These are phyloP conservation scores for Holcopasites calliopsidis DNA, from an alignment of 1,140 invertebrate genomes.

Conservation along the genomic window DNA sequence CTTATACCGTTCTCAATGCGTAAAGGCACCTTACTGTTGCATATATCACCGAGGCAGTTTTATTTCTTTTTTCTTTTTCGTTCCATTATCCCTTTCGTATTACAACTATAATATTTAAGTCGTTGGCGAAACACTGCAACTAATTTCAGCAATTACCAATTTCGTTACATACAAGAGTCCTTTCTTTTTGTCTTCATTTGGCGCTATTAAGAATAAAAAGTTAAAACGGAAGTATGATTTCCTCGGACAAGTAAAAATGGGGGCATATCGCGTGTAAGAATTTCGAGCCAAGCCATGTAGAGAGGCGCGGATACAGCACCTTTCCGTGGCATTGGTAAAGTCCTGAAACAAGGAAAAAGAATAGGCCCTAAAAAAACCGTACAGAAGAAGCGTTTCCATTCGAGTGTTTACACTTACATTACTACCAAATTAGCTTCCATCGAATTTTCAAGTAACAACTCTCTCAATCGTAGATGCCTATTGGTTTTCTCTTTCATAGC, in stretches of 20 bases:
- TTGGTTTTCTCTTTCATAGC: constrained; percentile 95
- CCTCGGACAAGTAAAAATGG: constrained; percentile 95
- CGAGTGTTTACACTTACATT: constrained; percentile 84
- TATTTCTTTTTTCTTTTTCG: not conserved
- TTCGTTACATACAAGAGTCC: not conserved
- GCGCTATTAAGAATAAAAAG: constrained; percentile 93
- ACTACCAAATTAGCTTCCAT: constrained; percentile 92
- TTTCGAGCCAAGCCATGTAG: constrained; percentile 97
- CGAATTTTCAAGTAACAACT: constrained; percentile 92
- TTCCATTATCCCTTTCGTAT: constrained; percentile 6
- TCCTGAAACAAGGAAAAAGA: constrained; percentile 80
- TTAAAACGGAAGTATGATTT: constrained; percentile 97
- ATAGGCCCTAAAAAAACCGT: not conserved
- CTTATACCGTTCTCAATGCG: not conserved
- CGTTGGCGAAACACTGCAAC: constrained; percentile 15
- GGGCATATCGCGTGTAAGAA: constrained; percentile 93
- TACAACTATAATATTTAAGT: constrained; percentile 44
- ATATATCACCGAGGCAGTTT: constrained; percentile 13
- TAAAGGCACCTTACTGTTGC: constrained; percentile 20
- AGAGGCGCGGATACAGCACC: constrained; percentile 92
- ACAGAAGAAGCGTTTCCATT: not conserved
- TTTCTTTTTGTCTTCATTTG: not conserved
- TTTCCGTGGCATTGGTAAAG: constrained; percentile 95
- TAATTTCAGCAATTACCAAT: constrained; percentile 1
- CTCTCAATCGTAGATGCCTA: constrained; percentile 92